Conservation (phyloP, 2,797 vertebrate genomes). For the Fratercula arctica region DNA sequence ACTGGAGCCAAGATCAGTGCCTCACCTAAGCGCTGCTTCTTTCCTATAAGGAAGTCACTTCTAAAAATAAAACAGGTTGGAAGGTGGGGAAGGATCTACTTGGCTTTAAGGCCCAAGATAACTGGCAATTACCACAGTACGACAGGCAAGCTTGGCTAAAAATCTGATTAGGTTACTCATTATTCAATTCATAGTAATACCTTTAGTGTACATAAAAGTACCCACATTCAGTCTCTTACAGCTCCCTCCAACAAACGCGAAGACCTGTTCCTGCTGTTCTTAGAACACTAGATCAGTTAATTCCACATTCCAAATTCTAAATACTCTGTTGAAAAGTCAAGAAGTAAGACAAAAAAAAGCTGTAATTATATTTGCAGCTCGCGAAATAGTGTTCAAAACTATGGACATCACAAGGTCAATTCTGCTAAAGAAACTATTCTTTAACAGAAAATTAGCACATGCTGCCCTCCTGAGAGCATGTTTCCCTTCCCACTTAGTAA, state of each 20-base stretch:
- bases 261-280: neutral
- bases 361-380: neutral
- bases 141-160: neutral
- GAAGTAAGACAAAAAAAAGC: neutral
- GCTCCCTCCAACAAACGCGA: neutral
- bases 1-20: neutral
- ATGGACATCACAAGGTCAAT: neutral
- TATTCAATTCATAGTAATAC: neutral
- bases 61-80: neutral
- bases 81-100: neutral
- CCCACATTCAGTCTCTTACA: neutral
- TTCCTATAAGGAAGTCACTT: neutral
- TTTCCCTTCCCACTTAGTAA: neutral
- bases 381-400: neutral
- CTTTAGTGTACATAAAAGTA: neutral
- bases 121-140: neutral
- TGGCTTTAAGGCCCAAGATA: neutral
- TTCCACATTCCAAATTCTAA: neutral
- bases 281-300: neutral
- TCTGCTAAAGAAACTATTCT: neutral
- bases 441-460: neutral
- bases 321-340: neutral
- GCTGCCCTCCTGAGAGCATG: neutral
- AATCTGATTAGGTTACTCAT: neutral
- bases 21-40: neutral